Conservation (phyloP, 2,888 invertebrate genomes). For the Papilio protenor region DNA sequence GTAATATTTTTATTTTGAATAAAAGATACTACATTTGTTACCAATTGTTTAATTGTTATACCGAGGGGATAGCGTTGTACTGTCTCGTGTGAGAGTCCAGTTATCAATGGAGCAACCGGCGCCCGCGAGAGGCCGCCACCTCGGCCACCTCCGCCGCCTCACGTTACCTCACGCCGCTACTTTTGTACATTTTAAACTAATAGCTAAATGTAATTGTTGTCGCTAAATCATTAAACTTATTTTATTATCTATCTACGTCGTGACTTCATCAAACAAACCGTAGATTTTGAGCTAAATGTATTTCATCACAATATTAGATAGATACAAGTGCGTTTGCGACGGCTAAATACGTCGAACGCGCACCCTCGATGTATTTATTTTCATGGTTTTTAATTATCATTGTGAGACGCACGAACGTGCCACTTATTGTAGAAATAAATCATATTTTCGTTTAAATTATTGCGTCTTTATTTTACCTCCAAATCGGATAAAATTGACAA, state of each 20-base stretch:
- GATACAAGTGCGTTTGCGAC: conserved; percentile 63
- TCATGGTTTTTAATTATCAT: conserved; percentile 77
- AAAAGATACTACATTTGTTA: conserved; percentile 44
- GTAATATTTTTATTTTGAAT: conserved; percentile 40
- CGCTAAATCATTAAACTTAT: conserved; percentile 74
- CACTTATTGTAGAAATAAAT: conserved; percentile 83
- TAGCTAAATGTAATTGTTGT: conserved; percentile 72
- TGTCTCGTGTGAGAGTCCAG: conserved; percentile 56
- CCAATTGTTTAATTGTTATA: conserved; percentile 42
- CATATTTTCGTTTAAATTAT: conserved; percentile 82
- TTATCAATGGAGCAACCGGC: conserved; percentile 65
- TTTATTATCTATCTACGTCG: conserved; percentile 75
- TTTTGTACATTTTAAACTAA: conserved; percentile 72
- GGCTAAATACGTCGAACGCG: conserved; percentile 65
- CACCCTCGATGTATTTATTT: conserved; percentile 78
- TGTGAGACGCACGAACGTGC: conserved; percentile 79
- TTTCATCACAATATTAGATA: conserved; percentile 74
- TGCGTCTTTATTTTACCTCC: conserved; percentile 59
- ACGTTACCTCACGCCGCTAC: conserved; percentile 79
- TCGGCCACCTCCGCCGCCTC: conserved; percentile 66
- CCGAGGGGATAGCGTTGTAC: conserved; percentile 40
- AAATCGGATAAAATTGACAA: neutral
- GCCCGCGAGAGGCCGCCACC: conserved; percentile 58
- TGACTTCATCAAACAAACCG: conserved; percentile 68
- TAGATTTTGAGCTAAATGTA: conserved; percentile 68